A percentile compares a stretch with the other conserved stretches of the same genome.
phyloP scores from a whole-genome alignment of 1,140 invertebrate species.

The Ericerus pela region DNA sequence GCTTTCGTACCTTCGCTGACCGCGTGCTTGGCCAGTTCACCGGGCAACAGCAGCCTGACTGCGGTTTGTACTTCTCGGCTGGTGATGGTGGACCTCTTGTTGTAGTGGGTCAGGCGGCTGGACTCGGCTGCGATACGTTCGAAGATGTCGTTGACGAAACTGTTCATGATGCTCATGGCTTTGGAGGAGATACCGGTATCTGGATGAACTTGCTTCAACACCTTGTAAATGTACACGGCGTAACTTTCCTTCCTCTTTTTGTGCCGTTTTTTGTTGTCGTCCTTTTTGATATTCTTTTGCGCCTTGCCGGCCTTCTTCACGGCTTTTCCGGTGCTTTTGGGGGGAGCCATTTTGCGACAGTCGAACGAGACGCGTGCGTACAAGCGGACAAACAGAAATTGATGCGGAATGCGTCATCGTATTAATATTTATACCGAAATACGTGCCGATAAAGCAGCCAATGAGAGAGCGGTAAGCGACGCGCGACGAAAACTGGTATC shows the following conservation, averaged over 20 bases:
- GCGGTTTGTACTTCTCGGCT: conserved; percentile 45
- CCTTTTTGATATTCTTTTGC: conserved; percentile 36
- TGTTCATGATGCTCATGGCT: conserved; percentile 45
- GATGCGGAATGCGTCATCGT: too few relatives aligned
- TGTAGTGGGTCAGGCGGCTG: conserved; percentile 36
- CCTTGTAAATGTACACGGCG: conserved; percentile 52
- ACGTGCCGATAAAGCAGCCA: too few relatives aligned
- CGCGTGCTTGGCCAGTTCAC: conserved; percentile 37
- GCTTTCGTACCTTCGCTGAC: conserved; percentile 27
- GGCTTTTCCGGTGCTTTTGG: conserved; percentile 19
- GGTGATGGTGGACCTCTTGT: conserved; percentile 38
- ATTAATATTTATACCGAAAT: too few relatives aligned
- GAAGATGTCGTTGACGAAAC: conserved; percentile 48
- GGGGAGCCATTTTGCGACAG: neutral
- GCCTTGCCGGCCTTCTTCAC: conserved; percentile 38
- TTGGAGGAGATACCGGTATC: conserved; percentile 49
- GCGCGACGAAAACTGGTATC: too few relatives aligned
- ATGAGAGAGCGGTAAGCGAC: too few relatives aligned
- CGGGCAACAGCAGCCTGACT: conserved; percentile 41
- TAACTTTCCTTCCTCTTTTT: conserved; percentile 50
- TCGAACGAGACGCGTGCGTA: too few relatives aligned
- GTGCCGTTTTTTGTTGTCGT: conserved; percentile 36
- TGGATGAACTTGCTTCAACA: conserved; percentile 55
- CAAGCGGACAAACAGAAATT: too few relatives aligned
- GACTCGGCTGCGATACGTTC: conserved; percentile 38